Evolutionary conservation across 2,113 vertebrate genomes (phyloP), one percentile per base, ranked within the genome.

Genomic region (Sitta europaea): DNA sequence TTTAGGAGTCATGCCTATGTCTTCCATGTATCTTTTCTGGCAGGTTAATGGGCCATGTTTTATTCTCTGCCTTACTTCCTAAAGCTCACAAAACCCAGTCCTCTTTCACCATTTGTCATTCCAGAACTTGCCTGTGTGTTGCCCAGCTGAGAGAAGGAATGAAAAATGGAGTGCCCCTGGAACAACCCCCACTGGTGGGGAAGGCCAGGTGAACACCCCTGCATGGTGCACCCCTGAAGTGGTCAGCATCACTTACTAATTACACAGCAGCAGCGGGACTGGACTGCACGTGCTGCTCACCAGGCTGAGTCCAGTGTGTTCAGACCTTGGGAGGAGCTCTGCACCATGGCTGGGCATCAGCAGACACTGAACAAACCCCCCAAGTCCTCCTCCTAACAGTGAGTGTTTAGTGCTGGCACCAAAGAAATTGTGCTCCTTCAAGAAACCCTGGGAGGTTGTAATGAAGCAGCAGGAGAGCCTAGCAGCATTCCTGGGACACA

Each of bases 11-110:
- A 12, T 65, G 95, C 48, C 65, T 77, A 42, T 65, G 65, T 86
- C 94, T 96, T 96, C 79, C 72, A 94, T 68, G 93, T 92, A 94
- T 94, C 96, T 96, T 95, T 95, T 42, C 86, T 94, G 90, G 82
- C 88, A 96, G 82, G 82, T 95, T 92, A 94, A 92, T 91, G 88
- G 86, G 43, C 59, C 82, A 92, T 96, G 86, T 88, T 93, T 97
- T 86, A 96, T 78, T 74, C 79, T 96, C 94, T 90, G 88, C 57
- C n/a, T 78, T 75, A 92, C 61, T 93, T 96, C 90, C 88, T 93
- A 94, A 93, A 81, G 57, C 62, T 86, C 86, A 95, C 80, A 90
- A 90, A 93, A 53, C 57, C 68, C 63, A 65, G 82, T 93, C 88
- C 72, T 93, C 83, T 83, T 74, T 47, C 72, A 78, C 72, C 62